Conservation (phyloP, 2,113 vertebrate genomes). For the Eira barbara region DNA sequence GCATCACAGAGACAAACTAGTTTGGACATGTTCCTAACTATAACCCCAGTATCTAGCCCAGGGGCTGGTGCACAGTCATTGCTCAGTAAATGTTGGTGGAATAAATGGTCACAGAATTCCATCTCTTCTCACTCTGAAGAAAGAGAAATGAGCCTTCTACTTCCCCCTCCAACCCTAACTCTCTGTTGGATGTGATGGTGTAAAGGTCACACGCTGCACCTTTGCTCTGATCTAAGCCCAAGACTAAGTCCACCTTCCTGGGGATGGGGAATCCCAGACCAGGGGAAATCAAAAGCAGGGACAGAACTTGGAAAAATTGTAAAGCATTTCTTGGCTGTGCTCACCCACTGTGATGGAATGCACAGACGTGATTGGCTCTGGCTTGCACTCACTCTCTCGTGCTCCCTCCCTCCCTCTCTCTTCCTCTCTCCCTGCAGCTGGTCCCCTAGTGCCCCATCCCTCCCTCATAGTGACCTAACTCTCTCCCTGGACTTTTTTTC, state of each 20-base stretch:
- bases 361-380: neutral
- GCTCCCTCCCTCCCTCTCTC: neutral
- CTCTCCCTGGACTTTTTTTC: neutral
- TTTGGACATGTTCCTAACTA: neutral
- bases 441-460: neutral
- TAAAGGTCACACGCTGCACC: neutral
- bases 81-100: neutral
- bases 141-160: neutral
- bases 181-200: neutral
- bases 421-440: neutral
- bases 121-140: neutral
- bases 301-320: neutral
- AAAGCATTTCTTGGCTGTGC: neutral
- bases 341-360: neutral
- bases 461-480: neutral
- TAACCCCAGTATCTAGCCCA: too few relatives aligned
- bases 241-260: neutral
- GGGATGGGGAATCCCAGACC: neutral
- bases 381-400: neutral
- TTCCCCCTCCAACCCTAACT: neutral
- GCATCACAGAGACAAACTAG: neutral
- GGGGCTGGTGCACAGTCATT: neutral
- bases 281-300: neutral
- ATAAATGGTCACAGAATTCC: neutral
- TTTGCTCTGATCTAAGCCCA: neutral